These are phyloP conservation scores for Cyanoramphus novaezelandiae DNA, from an alignment of 2,113 vertebrate species.

Conservation along the genomic window DNA sequence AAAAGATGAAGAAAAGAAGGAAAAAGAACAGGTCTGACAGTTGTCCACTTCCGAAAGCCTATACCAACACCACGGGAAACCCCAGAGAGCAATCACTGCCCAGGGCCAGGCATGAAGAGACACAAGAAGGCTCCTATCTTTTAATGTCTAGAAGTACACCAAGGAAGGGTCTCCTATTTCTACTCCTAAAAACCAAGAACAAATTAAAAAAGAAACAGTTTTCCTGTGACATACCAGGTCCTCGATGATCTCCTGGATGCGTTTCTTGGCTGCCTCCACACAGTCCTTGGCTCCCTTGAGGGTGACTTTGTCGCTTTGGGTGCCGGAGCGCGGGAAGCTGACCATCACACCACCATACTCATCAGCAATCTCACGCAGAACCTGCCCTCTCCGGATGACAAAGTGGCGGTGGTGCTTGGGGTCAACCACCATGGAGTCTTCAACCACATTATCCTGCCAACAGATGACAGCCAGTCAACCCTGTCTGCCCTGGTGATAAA, in stretches of 20 bases:
- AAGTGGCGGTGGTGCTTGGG: constrained; percentile 95
- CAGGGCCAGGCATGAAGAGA: neutral
- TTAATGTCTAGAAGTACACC: neutral
- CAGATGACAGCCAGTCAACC: neutral
- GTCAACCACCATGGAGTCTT: constrained; percentile 91
- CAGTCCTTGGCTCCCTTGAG: constrained; percentile 98
- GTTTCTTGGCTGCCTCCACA: constrained; percentile 95
- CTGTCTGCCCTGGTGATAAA: neutral
- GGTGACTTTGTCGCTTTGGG: constrained; percentile 91
- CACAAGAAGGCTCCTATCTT: neutral
- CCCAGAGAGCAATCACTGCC: neutral
- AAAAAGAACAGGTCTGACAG: neutral
- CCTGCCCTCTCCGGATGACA: constrained; percentile 92
- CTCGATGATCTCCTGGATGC: constrained; percentile 93
- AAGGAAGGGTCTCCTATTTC: neutral
- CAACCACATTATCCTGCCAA: constrained; percentile 90
- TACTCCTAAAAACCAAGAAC: neutral
- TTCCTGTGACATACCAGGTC: constrained; percentile 82
- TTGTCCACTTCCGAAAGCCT: neutral
- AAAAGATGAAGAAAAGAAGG: neutral
- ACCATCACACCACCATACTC: constrained; percentile 97
- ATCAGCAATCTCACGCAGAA: constrained; percentile 92
- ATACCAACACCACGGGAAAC: neutral
- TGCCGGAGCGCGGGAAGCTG: constrained; percentile 92
- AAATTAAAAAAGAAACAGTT: neutral